Evolutionary conservation across 2,113 vertebrate genomes (phyloP), one percentile per base, ranked within the genome.

Genomic region (Gobiocypris rarus): DNA sequence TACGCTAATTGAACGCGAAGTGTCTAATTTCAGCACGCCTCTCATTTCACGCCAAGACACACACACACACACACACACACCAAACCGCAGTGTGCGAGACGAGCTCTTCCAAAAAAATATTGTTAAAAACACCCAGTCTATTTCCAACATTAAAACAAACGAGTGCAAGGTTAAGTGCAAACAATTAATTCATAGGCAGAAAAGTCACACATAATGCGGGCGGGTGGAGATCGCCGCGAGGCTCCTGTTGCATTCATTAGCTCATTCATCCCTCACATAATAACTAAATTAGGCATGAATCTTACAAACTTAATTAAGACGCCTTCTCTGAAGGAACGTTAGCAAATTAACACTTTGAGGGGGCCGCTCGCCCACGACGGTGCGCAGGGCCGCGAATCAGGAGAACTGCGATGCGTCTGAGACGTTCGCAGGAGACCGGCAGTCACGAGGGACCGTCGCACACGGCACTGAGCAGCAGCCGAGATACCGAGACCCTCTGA

Each of bases 271-370:
- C 89, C 31, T 84, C 80, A 54, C 34, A 58, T 90, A 92, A 94
- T 93, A 90, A 93, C 89, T 91, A 92, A 94, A 94, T 94, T 91
- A 93, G 89, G 89, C 91, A 86, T 90, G 91, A 92, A 94, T 92
- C 91, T 90, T 91, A 85, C 91, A 89, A 82, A 84, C 86, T 89
- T 93, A 94, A 94, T 94, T 95, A 94, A 91, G 90, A 92, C 82
- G 91, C 90, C 89, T 85, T 88, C 89, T 91, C 75, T 59, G 89
- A 92, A 91, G 86, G 86, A 93, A 92, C 85, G 89, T 89, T 91
- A 93, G 88, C 91, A 94, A 92, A 93, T 93, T 94, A 92, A 85
- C 92, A 93, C 92, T 88, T 92, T 82, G 75, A 67, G 78, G 3
- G 82, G 88, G 91, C 84, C 58, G 81, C 65, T 83, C 19, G 69